Evolutionary conservation across 2,888 invertebrate genomes (phyloP), one percentile per base, ranked within the genome.

Genomic region (Pollenia amentaria): DNA sequence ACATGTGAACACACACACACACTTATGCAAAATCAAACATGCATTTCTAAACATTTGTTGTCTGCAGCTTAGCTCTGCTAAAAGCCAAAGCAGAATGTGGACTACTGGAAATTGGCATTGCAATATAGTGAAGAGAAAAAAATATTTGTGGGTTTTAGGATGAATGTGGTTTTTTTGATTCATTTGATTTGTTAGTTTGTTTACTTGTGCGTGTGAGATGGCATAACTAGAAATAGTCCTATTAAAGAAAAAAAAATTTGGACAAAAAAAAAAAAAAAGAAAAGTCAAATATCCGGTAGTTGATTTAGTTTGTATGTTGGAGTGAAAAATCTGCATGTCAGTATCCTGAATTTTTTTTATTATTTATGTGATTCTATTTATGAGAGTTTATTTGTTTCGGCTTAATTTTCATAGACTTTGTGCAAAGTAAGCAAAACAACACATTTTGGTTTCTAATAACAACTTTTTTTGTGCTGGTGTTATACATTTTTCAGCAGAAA

Each of bases 161-260:
- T 65, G 77, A 64, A 64, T 73, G 73, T 70, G 84, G 86, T 53
- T 76, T 83, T 77, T 70, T 83, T 79, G 76, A 78, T 83, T 79
- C 69, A 70, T 83, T 78, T 83, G 78, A 87, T 72, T 87, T 87
- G 87, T 80, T 64, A 38, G 75, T 60, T 29, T 29, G 29, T 29
- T 75, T 38, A 67, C 44, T 72, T 77, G 18, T 76, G 80, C 72
- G 65, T 84, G 55, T 46, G 51, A 72, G 42, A 67, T 76, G 21
- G 67, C 46, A 55, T 44, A 60, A 73, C 72, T 69, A 42, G n/a
- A 85, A 67, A 67, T 65, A 67, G n/a, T 55, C 21, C 14, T 21
- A 18, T 55, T 51, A 21, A n/a, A 64, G 29, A 29, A 72, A 48
- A 60, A 44, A 75, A 69, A 62, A 12, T 1, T 12, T 6, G 12